Evolutionary conservation across 2,113 vertebrate species (phyloP).

Genomic region (Capreolus pygargus): DNA sequence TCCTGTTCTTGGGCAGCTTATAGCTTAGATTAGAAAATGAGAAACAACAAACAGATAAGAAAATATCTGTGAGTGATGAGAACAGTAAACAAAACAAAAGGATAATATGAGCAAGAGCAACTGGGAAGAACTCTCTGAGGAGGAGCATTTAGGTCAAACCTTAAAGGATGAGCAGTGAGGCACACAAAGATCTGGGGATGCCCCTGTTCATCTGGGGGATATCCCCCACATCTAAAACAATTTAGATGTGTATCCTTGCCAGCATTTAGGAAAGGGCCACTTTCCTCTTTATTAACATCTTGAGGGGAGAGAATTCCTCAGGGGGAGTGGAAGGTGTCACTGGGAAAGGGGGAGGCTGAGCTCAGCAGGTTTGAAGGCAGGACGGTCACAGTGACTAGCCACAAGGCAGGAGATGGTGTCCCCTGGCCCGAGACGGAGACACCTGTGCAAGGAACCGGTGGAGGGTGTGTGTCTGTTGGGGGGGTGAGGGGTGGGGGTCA

Average conservation of each 20-base stretch:
- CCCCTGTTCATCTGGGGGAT: too few relatives aligned
- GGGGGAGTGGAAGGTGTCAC: background rate
- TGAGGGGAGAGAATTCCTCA: background rate
- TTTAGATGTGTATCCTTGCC: too few relatives aligned
- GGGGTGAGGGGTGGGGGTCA: background rate
- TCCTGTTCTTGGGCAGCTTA: background rate
- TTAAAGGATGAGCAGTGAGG: background rate
- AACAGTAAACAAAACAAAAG: background rate
- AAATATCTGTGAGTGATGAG: background rate
- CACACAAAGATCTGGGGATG: background rate
- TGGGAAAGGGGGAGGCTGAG: background rate
- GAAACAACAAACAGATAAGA: background rate
- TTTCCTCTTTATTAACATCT: too few relatives aligned
- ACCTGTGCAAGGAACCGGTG: background rate
- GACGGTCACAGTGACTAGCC: background rate
- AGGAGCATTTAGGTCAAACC: background rate
- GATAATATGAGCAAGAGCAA: too few relatives aligned
- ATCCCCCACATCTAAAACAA: too few relatives aligned
- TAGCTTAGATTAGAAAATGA: background rate
- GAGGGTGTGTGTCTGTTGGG: background rate
- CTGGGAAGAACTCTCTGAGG: background rate
- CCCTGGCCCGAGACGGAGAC: background rate
- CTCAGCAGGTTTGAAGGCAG: background rate
- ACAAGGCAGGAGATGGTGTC: background rate
- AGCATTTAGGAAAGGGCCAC: too few relatives aligned